Base-by-base conservation (phyloP, 2,113 vertebrate genomes). In the Trochalopteron elliotii region DNA sequence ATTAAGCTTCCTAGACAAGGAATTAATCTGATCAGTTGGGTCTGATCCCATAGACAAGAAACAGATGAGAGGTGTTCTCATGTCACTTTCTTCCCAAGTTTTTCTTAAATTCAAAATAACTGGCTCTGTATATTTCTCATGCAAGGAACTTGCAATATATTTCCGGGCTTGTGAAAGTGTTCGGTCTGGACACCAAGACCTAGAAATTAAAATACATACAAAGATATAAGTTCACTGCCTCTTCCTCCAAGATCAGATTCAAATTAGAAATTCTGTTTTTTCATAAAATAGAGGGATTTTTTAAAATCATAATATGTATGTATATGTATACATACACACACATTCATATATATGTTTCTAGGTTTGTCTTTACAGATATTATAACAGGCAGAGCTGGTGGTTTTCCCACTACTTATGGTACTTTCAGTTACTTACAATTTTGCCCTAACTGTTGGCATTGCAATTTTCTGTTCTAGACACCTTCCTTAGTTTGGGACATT, bases 151-250 rank as follows among this genome's bases (percentile, higher is more conserved):
- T 42, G 96, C 96, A 79, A 98, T 98, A 4, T 98, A 98, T 55
- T 98, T 98, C 70, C 98, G 97, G 68, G 98, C 98, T 95, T 98
- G 98, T 64, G 97, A 98, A 95, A 98, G 95, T 2, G 97, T 98
- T 76, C 98, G 94, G n/a, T 98, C 98, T 94, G 98, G 98, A 90
- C 98, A 98, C 98, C 98, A 98, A 39, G 97, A 98, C 72, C 98
- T 98, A 94, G 64, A 71, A 95, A 95, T 74, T 80, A 95, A 94
- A n/a, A 89, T 59, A 63, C 57, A 12, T 71, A 37, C 44, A n/a
- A 65, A 91, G 68, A 84, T n/a, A 87, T 52, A 93, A 93, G 90
- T 44, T 76, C 45, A 93, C 19, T 39, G 6, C 18, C 23, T 69
- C 23, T 86, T 91, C 5, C 20, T 77, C 45, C 59, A 77, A 90